Percentiles rank a stretch among this genome's conserved stretches.
Conservation (phyloP, 2,888 invertebrate species). For the Choreutis nemorana region DNA sequence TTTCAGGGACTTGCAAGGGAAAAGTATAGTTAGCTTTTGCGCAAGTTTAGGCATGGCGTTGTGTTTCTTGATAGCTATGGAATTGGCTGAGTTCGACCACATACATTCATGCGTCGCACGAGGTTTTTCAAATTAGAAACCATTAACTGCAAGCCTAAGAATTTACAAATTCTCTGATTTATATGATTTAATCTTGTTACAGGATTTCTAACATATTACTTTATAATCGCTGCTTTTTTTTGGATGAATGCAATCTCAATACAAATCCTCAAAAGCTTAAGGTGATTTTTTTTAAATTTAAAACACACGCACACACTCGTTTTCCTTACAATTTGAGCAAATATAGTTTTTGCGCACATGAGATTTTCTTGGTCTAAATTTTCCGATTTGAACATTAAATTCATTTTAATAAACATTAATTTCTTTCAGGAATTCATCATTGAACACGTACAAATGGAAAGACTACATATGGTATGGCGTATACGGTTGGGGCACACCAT, state of each 20-base stretch:
- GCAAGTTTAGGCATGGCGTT: conserved; percentile 31
- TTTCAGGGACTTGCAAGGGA: conserved; percentile 49
- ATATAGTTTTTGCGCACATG: background rate
- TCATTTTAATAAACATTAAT: conserved; percentile 1
- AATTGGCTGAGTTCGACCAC: conserved; percentile 26
- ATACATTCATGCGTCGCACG: conserved; percentile 36
- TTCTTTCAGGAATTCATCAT: conserved; percentile 28
- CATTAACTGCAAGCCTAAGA: background rate
- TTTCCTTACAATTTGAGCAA: too few relatives aligned
- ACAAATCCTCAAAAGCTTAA: conserved; percentile 69
- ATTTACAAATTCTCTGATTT: background rate
- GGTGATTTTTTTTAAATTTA: too few relatives aligned
- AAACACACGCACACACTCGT: too few relatives aligned
- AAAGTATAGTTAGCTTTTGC: conserved; percentile 44
- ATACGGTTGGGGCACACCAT: conserved; percentile 68
- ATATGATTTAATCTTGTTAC: conserved; percentile 11
- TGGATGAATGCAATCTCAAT: conserved; percentile 75
- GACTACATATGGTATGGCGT: conserved; percentile 61
- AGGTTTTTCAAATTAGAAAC: conserved; percentile 31
- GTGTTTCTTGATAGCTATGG: conserved; percentile 29
- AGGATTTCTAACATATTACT: conserved; percentile 66
- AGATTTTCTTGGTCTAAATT: too few relatives aligned
- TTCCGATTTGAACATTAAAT: conserved; percentile 2
- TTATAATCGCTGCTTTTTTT: conserved; percentile 69
- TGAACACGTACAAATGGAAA: conserved; percentile 61